Conservation (phyloP, 1,140 invertebrate species). For the Rhynchophorus ferrugineus region DNA sequence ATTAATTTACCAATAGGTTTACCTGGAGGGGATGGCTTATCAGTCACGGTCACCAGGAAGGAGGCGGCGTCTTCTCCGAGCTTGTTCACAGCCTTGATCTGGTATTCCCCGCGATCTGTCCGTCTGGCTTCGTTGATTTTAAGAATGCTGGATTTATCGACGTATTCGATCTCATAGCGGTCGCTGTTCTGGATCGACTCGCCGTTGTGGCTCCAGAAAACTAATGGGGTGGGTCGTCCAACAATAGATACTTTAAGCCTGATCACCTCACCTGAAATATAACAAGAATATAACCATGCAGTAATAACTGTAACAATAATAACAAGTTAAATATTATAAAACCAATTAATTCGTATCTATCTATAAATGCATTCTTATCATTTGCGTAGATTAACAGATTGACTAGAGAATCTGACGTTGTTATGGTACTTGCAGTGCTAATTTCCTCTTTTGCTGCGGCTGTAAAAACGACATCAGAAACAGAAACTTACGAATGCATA, state of each 20-base stretch:
- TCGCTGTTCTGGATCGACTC: conserved; percentile 55
- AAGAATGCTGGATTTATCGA: conserved; percentile 62
- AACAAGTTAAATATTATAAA: no score
- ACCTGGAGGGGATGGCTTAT: conserved; percentile 77
- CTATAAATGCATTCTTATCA: no score
- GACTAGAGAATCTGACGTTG: no score
- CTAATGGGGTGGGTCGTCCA: conserved; percentile 73
- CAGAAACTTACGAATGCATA: no score
- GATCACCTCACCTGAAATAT: conserved; percentile 24
- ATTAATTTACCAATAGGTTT: conserved; percentile 39
- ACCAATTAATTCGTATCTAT: no score
- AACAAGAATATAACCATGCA: no score
- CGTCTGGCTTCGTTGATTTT: conserved; percentile 65
- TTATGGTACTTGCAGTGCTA: no score
- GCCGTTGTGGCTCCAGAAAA: conserved; percentile 83
- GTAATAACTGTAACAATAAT: no score
- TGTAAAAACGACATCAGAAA: no score
- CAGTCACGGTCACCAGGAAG: conserved; percentile 80
- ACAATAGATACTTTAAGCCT: conserved; percentile 56
- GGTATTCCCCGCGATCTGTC: conserved; percentile 79
- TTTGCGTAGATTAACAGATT: no score
- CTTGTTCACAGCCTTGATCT: conserved; percentile 68
- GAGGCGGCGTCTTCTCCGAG: conserved; percentile 73
- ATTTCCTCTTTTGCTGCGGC: no score
- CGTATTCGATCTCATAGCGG: conserved; percentile 60